These are phyloP conservation scores for Dicaeum eximium DNA, from an alignment of 2,113 vertebrate species.

Conservation along the genomic window DNA sequence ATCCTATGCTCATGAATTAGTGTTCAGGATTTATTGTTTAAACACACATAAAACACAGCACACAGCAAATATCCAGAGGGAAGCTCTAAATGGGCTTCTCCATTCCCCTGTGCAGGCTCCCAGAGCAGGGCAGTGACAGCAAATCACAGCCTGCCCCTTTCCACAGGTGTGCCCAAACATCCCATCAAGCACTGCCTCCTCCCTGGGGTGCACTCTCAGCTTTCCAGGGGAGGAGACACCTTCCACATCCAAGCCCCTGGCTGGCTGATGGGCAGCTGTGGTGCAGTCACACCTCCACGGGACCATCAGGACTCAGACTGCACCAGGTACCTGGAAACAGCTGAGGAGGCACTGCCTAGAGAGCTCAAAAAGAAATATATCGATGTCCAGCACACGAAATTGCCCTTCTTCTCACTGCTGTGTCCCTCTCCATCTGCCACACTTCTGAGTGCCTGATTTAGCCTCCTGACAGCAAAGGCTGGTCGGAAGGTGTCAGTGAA, in stretches of 20 bases:
- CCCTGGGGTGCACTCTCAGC: too few relatives aligned
- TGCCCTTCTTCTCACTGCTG: background rate
- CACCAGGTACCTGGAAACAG: background rate
- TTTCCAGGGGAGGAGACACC: background rate
- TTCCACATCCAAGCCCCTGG: background rate
- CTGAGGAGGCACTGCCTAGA: background rate
- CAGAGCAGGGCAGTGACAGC: background rate
- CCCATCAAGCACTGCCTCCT: background rate
- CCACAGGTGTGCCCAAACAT: background rate
- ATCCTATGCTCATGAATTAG: background rate
- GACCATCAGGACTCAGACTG: background rate
- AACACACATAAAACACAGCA: background rate
- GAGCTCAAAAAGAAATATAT: background rate
- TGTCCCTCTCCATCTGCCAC: background rate
- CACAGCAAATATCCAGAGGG: background rate
- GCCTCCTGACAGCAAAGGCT: background rate
- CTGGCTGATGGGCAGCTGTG: background rate
- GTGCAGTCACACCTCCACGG: background rate
- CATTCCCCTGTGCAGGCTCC: background rate
- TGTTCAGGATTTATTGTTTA: background rate
- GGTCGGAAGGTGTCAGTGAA: background rate
- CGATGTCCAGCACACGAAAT: background rate
- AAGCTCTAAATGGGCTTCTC: background rate
- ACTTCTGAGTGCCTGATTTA: background rate
- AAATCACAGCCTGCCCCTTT: fast-evolving